A percentile compares a stretch with the other conserved stretches of the same genome.
Conservation (phyloP, 53 echinoderm and acorn worm species). For the Paelopatides confundens region DNA sequence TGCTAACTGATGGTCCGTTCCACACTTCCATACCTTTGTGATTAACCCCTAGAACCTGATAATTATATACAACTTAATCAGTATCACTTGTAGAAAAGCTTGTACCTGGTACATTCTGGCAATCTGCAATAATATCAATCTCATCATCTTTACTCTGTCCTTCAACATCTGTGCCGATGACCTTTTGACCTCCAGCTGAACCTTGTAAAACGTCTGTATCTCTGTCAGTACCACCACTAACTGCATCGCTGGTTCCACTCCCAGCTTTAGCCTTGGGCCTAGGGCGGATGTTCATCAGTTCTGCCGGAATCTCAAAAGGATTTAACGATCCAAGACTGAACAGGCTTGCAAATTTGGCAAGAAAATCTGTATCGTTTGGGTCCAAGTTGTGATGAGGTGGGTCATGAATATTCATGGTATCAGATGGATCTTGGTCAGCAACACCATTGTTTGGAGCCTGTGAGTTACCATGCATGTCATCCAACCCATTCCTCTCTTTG, state of each 20-base stretch:
- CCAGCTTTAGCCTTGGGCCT: neutral
- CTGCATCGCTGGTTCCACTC: neutral
- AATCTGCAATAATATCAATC: neutral
- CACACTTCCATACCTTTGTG: neutral
- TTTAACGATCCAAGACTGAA: slow-evolving; percentile 35
- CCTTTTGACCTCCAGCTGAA: too few relatives aligned
- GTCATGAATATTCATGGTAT: neutral
- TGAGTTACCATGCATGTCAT: neutral
- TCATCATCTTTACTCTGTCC: neutral
- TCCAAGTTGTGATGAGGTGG: neutral
- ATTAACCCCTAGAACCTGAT: neutral
- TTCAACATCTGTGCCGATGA: too few relatives aligned
- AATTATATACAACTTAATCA: neutral
- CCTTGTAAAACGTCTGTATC: too few relatives aligned
- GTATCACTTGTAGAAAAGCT: neutral
- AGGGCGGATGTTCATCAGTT: neutral
- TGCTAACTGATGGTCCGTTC: neutral
- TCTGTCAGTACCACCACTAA: too few relatives aligned
- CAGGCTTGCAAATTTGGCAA: slow-evolving; percentile 18
- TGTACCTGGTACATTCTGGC: neutral
- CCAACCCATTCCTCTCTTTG: neutral
- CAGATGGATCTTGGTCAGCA: neutral
- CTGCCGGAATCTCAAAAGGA: slow-evolving; percentile 38
- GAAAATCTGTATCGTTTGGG: slow-evolving; percentile 1
- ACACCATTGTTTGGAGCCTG: neutral